These are phyloP conservation scores for Zeuzera pyrina DNA, from an alignment of 2,888 invertebrate genomes.

Conservation along the genomic window DNA sequence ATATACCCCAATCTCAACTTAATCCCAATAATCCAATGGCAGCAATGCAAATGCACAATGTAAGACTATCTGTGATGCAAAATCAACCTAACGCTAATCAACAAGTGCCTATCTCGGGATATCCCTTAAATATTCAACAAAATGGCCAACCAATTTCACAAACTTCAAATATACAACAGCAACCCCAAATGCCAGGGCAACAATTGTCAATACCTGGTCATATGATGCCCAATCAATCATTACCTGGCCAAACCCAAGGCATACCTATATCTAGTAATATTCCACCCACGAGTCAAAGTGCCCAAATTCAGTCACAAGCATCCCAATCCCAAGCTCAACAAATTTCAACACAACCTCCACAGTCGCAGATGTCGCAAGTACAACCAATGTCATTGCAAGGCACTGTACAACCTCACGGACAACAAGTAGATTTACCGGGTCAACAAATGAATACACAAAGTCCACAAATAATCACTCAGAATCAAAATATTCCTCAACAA, in stretches of 20 bases:
- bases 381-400: conserved; percentile 31
- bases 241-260: conserved; percentile 31
- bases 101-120: conserved; percentile 42
- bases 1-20: conserved; percentile 32
- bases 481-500: conserved; percentile 26
- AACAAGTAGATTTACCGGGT: conserved; percentile 38
- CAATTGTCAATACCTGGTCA: conserved; percentile 17
- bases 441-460: conserved; percentile 26
- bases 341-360: conserved; percentile 10
- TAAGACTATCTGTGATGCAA: conserved; percentile 54
- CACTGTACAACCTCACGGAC: conserved; percentile 28
- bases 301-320: conserved; percentile 19
- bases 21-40: conserved; percentile 46
- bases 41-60: conserved; percentile 54
- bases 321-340: conserved; percentile 31
- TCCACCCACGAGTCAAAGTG: conserved; percentile 28
- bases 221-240: conserved; percentile 11
- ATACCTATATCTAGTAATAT: conserved; percentile 33
- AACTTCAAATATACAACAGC: conserved; percentile 30
- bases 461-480: conserved; percentile 5
- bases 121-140: conserved; percentile 35
- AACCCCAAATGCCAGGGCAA: conserved; percentile 36
- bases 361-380: conserved; percentile 20
- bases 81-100: conserved; percentile 36
- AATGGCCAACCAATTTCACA: conserved; percentile 32